Evolutionary conservation across 2,888 invertebrate species (phyloP).

Genomic region (Oscheius onirici): DNA sequence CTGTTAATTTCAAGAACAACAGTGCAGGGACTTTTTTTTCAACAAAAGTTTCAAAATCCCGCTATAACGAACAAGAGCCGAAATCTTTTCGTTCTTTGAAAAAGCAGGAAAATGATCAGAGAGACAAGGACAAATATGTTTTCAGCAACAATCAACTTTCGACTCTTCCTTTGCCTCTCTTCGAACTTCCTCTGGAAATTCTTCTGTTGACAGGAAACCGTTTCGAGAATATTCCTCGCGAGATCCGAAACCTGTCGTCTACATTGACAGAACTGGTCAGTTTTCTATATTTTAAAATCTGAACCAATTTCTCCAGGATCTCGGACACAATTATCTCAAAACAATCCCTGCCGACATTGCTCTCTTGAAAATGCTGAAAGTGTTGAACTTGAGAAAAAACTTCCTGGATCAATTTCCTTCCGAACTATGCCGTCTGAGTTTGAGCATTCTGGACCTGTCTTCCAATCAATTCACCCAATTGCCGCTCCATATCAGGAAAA

Average conservation of each 20-base stretch:
- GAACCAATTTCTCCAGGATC: conserved; percentile 17
- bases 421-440: conserved; percentile 43
- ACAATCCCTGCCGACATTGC: conserved; percentile 38
- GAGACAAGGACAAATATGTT: neutral
- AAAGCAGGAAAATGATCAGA: too few relatives aligned
- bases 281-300: neutral
- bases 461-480: conserved; percentile 47
- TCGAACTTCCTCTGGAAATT: conserved; percentile 36
- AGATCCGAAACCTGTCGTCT: conserved; percentile 33
- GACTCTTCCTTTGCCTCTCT: conserved; percentile 26
- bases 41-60: too few relatives aligned
- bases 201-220: conserved; percentile 34
- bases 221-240: conserved; percentile 33
- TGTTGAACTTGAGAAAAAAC: conserved; percentile 33
- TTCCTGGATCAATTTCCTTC: conserved; percentile 36
- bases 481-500: conserved; percentile 48
- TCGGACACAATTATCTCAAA: conserved; percentile 32
- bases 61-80: too few relatives aligned
- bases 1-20: too few relatives aligned
- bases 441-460: conserved; percentile 49
- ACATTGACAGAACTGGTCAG: conserved; percentile 35
- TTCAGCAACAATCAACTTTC: conserved; percentile 37
- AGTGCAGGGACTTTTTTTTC: too few relatives aligned
- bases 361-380: conserved; percentile 33
- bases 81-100: too few relatives aligned